Conservation (phyloP, 2,888 invertebrate genomes). For the Terebella lapidaria region DNA sequence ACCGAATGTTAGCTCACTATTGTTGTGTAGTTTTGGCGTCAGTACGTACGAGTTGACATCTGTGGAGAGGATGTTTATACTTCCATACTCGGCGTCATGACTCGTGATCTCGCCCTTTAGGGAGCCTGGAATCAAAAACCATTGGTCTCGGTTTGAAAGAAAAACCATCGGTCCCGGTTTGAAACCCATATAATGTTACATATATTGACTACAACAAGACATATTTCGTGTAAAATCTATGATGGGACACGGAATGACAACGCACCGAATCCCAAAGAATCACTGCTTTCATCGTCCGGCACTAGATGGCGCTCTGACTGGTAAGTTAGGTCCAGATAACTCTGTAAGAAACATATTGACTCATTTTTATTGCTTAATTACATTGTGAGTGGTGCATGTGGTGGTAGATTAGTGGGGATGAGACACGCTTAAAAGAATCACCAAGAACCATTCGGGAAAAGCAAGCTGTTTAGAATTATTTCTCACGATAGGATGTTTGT, state of each 20-base stretch:
- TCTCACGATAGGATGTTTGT: too few species aligned
- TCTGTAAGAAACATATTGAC: too few species aligned
- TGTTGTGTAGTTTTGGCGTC: not conserved
- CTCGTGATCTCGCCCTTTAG: not conserved
- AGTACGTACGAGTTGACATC: slow-evolving; percentile 1
- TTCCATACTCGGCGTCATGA: slow-evolving; percentile 1
- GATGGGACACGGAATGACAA: too few species aligned
- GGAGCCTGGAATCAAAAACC: not conserved
- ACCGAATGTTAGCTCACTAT: not conserved
- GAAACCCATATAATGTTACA: not conserved
- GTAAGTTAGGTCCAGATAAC: not conserved
- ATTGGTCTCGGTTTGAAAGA: not conserved
- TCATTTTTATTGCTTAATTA: too few species aligned
- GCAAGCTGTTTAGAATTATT: too few species aligned
- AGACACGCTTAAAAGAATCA: too few species aligned
- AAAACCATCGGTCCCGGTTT: not conserved
- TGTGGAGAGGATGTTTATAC: not conserved
- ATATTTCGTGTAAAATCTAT: too few species aligned
- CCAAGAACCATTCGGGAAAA: too few species aligned
- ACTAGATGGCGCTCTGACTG: not conserved
- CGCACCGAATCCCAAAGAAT: too few species aligned
- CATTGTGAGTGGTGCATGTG: too few species aligned
- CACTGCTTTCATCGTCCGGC: not conserved
- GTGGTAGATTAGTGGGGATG: too few species aligned
- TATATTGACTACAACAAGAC: too few species aligned